Evolutionary conservation across 2,888 invertebrate genomes (phyloP).

Genomic region (Caenorhabditis sp.): DNA sequence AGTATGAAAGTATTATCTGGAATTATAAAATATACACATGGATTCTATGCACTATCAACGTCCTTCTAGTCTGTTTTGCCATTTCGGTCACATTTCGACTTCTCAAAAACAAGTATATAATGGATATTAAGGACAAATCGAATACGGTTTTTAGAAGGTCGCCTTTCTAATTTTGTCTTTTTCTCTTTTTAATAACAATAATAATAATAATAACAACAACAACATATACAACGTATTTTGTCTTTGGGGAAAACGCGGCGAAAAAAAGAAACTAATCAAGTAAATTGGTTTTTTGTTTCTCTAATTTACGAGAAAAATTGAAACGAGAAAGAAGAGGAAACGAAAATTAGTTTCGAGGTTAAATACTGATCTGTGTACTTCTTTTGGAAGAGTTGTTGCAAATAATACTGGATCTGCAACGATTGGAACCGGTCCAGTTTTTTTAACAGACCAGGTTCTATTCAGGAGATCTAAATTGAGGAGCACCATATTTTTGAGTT

Average conservation of each 20-base stretch:
- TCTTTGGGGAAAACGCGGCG: neutral
- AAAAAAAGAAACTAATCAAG: neutral
- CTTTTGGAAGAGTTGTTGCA: too few species aligned
- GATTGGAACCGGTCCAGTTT: too few species aligned
- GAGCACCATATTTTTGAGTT: too few species aligned
- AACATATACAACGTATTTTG: neutral
- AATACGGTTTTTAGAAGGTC: constrained; percentile 25
- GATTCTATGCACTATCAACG: constrained; percentile 28
- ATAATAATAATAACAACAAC: too few species aligned
- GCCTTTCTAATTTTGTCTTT: constrained; percentile 21
- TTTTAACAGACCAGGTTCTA: too few species aligned
- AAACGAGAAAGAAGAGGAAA: neutral
- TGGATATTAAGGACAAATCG: constrained; percentile 39
- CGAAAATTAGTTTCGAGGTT: too few species aligned
- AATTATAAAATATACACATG: constrained; percentile 30
- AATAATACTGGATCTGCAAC: too few species aligned
- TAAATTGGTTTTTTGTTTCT: neutral
- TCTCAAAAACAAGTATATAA: constrained; percentile 37
- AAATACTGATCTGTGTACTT: too few species aligned
- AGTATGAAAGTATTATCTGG: constrained; percentile 16
- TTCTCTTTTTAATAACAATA: neutral
- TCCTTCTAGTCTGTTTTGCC: constrained; percentile 13
- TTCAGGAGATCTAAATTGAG: too few species aligned
- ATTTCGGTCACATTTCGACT: constrained; percentile 24
- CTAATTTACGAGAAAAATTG: neutral